Conservation (phyloP, 2,113 vertebrate genomes). For the Isurus oxyrinchus region DNA sequence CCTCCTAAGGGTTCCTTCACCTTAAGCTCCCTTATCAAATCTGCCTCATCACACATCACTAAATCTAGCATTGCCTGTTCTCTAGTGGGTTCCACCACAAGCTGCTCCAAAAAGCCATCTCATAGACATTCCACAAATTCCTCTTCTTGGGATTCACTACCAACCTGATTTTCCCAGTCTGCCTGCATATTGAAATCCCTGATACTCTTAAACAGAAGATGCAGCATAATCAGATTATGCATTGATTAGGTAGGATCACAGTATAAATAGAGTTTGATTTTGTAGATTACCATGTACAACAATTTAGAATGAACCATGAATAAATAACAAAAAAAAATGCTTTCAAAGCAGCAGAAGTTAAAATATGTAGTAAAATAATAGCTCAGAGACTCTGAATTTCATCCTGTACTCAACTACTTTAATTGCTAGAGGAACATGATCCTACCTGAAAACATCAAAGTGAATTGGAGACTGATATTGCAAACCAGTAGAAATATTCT, state of each 20-base stretch:
- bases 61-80: no score
- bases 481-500: background rate
- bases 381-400: slow-evolving; percentile 13
- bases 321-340: background rate
- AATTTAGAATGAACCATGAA: background rate
- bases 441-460: slow-evolving; percentile 1
- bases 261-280: background rate
- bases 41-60: no score
- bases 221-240: background rate
- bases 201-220: background rate
- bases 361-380: slow-evolving; percentile 2
- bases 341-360: background rate
- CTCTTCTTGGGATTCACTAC: no score
- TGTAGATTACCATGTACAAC: background rate
- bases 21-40: no score
- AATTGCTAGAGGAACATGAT: slow-evolving; percentile 14
- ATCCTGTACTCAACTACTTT: background rate
- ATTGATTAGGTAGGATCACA: background rate
- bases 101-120: no score
- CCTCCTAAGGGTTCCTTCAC: no score
- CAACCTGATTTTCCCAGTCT: no score
- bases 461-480: background rate
- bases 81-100: no score
- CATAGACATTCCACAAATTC: no score
- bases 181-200: no score